These are phyloP conservation scores for Scrobipalpa costella DNA, from an alignment of 2,888 invertebrate genomes.

Conservation along the genomic window DNA sequence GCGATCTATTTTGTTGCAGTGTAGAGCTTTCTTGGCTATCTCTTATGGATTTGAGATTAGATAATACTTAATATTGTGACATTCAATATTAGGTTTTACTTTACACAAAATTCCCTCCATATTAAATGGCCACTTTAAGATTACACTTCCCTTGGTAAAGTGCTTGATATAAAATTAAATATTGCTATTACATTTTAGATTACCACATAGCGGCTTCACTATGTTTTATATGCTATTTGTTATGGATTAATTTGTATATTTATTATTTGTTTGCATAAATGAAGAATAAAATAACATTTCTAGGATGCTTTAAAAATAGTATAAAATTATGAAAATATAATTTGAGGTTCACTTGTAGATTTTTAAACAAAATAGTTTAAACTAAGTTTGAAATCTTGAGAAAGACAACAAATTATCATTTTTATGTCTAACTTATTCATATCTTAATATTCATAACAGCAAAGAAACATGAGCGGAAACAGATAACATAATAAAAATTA, in stretches of 20 bases:
- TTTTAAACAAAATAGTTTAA: too few relatives aligned
- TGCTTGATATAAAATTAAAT: neutral
- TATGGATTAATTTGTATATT: too few relatives aligned
- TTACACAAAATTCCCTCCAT: neutral
- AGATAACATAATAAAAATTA: constrained; percentile 37
- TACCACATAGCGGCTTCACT: neutral
- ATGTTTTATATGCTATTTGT: too few relatives aligned
- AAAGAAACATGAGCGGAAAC: constrained; percentile 34
- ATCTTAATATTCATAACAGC: neutral
- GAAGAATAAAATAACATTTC: too few relatives aligned
- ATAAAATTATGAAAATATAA: too few relatives aligned
- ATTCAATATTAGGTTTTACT: constrained; percentile 15
- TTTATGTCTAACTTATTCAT: too few relatives aligned
- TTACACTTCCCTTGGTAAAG: neutral
- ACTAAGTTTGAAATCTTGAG: too few relatives aligned
- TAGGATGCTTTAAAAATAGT: too few relatives aligned
- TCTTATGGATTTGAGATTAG: constrained; percentile 24
- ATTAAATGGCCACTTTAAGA: neutral
- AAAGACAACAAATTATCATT: too few relatives aligned
- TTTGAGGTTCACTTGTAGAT: too few relatives aligned
- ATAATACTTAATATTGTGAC: constrained; percentile 20
- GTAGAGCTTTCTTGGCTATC: constrained; percentile 20
- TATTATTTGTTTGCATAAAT: too few relatives aligned
- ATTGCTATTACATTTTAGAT: neutral
- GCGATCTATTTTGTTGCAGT: constrained; percentile 21